A percentile compares a stretch with the other conserved stretches of the same genome.
These are phyloP conservation scores for Pachliopta kotzebuea DNA, from an alignment of 2,888 invertebrate genomes.

Conservation along the genomic window DNA sequence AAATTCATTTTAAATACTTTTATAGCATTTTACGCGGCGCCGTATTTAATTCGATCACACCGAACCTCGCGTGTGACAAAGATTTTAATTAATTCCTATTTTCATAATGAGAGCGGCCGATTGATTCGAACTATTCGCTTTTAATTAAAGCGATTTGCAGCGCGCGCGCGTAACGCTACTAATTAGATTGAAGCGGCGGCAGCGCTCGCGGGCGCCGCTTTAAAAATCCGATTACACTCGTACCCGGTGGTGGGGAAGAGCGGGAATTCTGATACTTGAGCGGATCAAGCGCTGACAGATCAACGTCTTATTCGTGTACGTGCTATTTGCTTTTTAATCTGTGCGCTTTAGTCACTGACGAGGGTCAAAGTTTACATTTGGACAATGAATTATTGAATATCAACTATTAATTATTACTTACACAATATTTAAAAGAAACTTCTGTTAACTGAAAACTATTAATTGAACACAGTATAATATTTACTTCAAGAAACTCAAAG, in stretches of 20 bases:
- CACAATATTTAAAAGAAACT: too few species aligned
- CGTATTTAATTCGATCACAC: slow-evolving; percentile 15
- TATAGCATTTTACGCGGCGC: slow-evolving; percentile 2
- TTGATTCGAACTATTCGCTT: slow-evolving; percentile 57
- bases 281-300: slow-evolving; percentile 17
- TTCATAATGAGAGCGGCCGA: slow-evolving; percentile 39
- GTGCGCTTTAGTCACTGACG: too few species aligned
- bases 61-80: slow-evolving; percentile 20
- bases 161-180: slow-evolving; percentile 56
- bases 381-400: too few species aligned
- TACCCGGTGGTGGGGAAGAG: slow-evolving; percentile 31
- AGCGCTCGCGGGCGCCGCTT: slow-evolving; percentile 39
- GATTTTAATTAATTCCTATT: slow-evolving; percentile 28
- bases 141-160: slow-evolving; percentile 59
- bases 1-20: slow-evolving; percentile 5
- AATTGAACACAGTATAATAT: too few species aligned
- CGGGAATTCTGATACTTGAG: slow-evolving; percentile 16
- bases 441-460: too few species aligned
- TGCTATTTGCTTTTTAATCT: neutral
- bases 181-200: slow-evolving; percentile 58
- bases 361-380: neutral
- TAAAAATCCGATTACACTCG: slow-evolving; percentile 49
- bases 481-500: too few species aligned
- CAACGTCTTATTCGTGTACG: neutral
- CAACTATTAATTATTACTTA: too few species aligned